Evolutionary conservation across 2,888 invertebrate genomes (phyloP).

Genomic region (Megastigmus dorsalis): DNA sequence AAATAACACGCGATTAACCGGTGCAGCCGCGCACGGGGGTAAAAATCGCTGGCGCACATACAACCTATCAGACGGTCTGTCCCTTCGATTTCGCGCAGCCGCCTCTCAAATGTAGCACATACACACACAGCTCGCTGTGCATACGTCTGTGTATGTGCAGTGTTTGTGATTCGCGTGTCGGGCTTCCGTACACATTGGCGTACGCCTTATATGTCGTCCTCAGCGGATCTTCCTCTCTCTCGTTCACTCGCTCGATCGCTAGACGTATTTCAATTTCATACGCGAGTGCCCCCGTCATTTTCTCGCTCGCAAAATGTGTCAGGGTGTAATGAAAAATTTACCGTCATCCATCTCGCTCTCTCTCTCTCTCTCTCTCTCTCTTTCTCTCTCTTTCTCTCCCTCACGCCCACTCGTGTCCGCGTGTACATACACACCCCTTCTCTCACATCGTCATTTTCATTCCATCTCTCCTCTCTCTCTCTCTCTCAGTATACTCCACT

Average conservation of each 20-base stretch:
- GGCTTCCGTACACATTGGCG: neutral
- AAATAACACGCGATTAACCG: neutral
- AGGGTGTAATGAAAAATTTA: slow-evolving; percentile 69
- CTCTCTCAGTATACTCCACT: neutral
- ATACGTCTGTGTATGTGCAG: too few species aligned
- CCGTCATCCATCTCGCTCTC: too few species aligned
- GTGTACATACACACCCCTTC: neutral
- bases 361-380: neutral
- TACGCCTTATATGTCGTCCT: neutral
- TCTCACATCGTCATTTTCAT: neutral
- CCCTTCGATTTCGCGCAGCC: slow-evolving; percentile 11
- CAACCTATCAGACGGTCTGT: neutral
- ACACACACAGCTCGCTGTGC: neutral
- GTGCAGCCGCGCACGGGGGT: neutral
- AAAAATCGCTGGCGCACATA: neutral
- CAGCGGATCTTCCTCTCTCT: too few species aligned
- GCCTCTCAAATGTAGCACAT: neutral
- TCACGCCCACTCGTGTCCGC: too few species aligned
- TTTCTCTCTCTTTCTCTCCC: neutral
- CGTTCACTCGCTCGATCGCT: slow-evolving; percentile 62
- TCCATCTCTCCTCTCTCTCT: neutral
- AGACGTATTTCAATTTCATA: slow-evolving; percentile 70
- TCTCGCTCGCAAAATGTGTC: slow-evolving; percentile 63
- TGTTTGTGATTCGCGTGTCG: slow-evolving; percentile 14
- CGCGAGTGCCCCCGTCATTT: slow-evolving; percentile 66